phyloP scores from a whole-genome alignment of 2,888 invertebrate species.

The Lacanobia oleracea region DNA sequence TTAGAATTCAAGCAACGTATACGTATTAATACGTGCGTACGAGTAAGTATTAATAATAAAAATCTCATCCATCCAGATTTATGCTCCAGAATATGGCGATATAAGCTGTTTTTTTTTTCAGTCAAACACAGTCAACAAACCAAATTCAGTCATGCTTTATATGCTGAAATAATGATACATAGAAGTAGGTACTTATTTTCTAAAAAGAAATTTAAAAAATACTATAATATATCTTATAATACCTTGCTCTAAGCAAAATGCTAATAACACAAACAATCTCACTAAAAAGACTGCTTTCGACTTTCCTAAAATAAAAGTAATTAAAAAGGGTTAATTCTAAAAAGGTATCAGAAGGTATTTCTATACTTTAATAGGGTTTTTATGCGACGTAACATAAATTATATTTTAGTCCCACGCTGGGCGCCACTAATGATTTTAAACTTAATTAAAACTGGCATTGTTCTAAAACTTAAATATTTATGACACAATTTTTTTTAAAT shows the following conservation, averaged over 20 bases:
- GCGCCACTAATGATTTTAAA: slow-evolving; percentile 56
- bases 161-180: too few species aligned
- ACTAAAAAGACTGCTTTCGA: not conserved
- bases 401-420: slow-evolving; percentile 52
- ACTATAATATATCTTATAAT: too few species aligned
- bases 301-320: not conserved
- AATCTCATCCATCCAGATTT: too few species aligned
- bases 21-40: too few species aligned
- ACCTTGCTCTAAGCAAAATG: not conserved
- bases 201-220: too few species aligned
- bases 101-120: too few species aligned
- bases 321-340: not conserved
- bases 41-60: too few species aligned
- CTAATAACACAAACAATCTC: not conserved
- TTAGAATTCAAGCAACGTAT: too few species aligned
- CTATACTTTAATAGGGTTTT: slow-evolving; percentile 25
- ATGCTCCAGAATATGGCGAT: too few species aligned
- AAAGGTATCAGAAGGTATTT: slow-evolving; percentile 18
- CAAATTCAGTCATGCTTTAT: too few species aligned
- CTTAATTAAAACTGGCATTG: slow-evolving; percentile 36
- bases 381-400: slow-evolving; percentile 6
- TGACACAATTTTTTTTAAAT: slow-evolving; percentile 31
- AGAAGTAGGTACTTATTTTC: too few species aligned
- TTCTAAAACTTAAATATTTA: not conserved
- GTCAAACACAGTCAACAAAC: too few species aligned